These are phyloP conservation scores for Gisinianus flammeolus DNA, from an alignment of 2,888 invertebrate species.

Conservation along the genomic window DNA sequence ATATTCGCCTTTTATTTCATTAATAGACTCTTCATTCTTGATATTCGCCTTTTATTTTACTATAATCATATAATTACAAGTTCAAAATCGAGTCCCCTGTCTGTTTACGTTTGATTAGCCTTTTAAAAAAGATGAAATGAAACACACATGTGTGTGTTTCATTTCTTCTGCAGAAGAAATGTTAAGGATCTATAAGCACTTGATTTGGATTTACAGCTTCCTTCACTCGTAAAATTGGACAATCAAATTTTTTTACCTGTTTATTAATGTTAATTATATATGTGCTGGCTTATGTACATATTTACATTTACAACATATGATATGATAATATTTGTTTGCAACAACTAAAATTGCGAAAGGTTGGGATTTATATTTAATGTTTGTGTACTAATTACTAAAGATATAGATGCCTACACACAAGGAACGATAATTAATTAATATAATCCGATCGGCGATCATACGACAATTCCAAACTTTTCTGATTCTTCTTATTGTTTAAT, in stretches of 20 bases:
- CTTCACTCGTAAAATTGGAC: neutral
- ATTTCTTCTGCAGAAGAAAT: too few relatives aligned
- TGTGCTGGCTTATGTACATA: slow-evolving; percentile 13
- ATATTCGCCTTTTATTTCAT: too few relatives aligned
- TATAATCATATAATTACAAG: neutral
- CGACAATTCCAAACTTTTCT: too few relatives aligned
- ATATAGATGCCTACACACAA: neutral
- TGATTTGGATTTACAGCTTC: neutral
- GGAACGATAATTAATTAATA: neutral
- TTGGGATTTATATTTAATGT: neutral
- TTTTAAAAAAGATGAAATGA: neutral
- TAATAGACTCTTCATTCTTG: neutral
- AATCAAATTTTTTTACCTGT: slow-evolving; percentile 17
- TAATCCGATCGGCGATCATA: neutral
- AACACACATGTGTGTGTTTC: neutral
- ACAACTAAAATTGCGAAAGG: slow-evolving; percentile 22
- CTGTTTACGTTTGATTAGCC: neutral
- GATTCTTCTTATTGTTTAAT: too few relatives aligned
- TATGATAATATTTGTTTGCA: neutral
- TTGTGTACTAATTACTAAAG: neutral
- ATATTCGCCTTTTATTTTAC: neutral
- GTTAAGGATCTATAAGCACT: neutral
- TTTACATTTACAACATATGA: slow-evolving; percentile 22
- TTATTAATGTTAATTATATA: neutral
- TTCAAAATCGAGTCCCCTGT: neutral